phyloP scores from a whole-genome alignment of 2,797 vertebrate genomes.

The Pseudomugil gertrudae region DNA sequence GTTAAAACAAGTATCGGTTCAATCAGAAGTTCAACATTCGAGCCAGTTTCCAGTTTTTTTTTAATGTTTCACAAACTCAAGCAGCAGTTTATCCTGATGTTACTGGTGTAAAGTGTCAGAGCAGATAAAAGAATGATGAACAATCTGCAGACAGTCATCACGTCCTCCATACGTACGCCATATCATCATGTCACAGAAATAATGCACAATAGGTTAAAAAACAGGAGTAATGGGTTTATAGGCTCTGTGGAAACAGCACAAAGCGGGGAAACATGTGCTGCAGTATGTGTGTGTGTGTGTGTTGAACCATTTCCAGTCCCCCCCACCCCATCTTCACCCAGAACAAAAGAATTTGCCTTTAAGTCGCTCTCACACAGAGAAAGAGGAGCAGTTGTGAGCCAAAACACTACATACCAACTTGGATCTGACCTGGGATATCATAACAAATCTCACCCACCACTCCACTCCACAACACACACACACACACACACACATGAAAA shows the following conservation, averaged over 20 bases:
- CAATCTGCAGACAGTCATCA: neutral
- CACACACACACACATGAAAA: conserved; percentile 18
- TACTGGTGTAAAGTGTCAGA: conserved; percentile 4
- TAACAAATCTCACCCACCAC: conserved; percentile 11
- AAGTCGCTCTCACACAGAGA: conserved; percentile 38
- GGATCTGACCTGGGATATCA: conserved; percentile 51
- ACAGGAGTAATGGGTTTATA: conserved; percentile 17
- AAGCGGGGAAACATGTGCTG: neutral
- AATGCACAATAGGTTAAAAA: neutral
- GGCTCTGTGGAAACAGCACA: conserved; percentile 30
- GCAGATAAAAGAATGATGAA: conserved; percentile 7
- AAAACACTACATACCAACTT: conserved; percentile 68
- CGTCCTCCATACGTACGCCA: no score
- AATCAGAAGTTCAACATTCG: neutral
- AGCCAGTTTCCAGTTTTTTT: conserved; percentile 1
- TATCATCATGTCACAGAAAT: no score
- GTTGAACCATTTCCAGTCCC: conserved; percentile 33
- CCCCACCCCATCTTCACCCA: conserved; percentile 28
- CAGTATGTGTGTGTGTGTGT: conserved; percentile 23
- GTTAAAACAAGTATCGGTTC: neutral
- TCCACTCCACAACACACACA: neutral
- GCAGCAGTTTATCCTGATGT: neutral
- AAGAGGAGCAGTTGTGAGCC: conserved; percentile 46
- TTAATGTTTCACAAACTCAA: neutral
- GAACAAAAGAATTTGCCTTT: conserved; percentile 62